Conservation (phyloP, 2,113 vertebrate species). For the Hippocampus guttulatus region DNA sequence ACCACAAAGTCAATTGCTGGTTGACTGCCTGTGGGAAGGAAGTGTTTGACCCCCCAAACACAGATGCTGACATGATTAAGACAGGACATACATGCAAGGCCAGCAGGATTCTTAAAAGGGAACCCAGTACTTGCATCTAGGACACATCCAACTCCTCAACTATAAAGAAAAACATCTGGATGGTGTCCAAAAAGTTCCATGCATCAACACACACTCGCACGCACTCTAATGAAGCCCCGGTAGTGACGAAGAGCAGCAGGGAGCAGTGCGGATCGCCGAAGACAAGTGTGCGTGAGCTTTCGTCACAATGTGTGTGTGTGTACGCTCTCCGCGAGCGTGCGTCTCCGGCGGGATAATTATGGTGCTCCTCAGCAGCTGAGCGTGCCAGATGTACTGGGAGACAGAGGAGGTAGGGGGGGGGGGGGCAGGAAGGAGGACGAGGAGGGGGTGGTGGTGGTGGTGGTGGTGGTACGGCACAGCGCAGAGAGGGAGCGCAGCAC, state of each 20-base stretch:
- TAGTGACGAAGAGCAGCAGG: slow-evolving; percentile 87
- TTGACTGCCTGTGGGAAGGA: neutral
- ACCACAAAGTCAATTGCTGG: neutral
- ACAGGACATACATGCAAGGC: slow-evolving; percentile 7
- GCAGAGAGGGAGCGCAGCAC: slow-evolving; percentile 86
- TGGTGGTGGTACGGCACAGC: slow-evolving; percentile 82
- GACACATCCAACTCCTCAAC: slow-evolving; percentile 59
- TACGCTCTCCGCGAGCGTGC: slow-evolving; percentile 59
- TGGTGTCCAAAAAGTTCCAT: slow-evolving; percentile 53
- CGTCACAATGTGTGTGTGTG: slow-evolving; percentile 27
- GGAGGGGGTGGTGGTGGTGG: slow-evolving; percentile 34
- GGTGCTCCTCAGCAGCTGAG: slow-evolving; percentile 98
- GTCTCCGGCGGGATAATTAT: slow-evolving; percentile 98
- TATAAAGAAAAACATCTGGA: slow-evolving; percentile 69
- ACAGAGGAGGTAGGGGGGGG: slow-evolving; percentile 60
- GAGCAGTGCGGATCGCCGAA: slow-evolving; percentile 65
- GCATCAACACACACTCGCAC: slow-evolving; percentile 55
- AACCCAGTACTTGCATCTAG: slow-evolving; percentile 56
- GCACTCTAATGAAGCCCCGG: slow-evolving; percentile 96
- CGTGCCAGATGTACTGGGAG: slow-evolving; percentile 98
- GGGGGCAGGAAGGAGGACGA: slow-evolving; percentile 72
- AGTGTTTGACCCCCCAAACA: neutral
- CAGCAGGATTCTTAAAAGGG: slow-evolving; percentile 19
- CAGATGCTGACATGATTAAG: slow-evolving; percentile 7
- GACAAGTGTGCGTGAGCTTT: slow-evolving; percentile 56